Base-by-base conservation (phyloP, 2,797 vertebrate genomes). In the Tadarida brasiliensis region DNA sequence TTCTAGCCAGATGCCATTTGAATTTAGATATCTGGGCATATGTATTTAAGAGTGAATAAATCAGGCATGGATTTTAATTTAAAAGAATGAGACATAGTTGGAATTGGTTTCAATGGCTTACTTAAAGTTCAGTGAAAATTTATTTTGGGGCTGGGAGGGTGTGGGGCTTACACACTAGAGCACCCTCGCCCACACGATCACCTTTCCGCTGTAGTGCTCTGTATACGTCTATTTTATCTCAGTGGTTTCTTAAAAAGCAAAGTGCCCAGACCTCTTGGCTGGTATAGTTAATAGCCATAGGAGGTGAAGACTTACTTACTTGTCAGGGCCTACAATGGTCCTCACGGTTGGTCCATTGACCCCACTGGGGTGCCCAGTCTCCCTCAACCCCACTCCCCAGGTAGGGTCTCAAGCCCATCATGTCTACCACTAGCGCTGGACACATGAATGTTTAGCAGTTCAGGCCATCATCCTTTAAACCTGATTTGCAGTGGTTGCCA, bases 401-500 rank as follows among this genome's bases (percentile, higher is more conserved):
- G 11, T 7, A 28, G n/a, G 3, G 12, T 84, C 65, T 16, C 51
- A 39, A 84, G 28, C 1, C 35, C 33, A 57, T 7, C 15, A 44
- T 54, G 22, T 71, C 47, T 63, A 24, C 24, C 77, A 26, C 11
- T 16, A 28, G 49, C 85, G 26, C 19, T 67, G 30, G 26, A 35
- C 24, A 47, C 88, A 95, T 35, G 44, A 91, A 97, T 88, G 93
- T 92, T 97, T 96, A 97, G 91, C 92, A 96, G 47, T 82, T 77
- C 95, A 94, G 87, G 88, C 63, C 97, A 98, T 97, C 96, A 98
- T 98, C 97, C 94, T 97, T 96, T 97, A 95, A 97, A 97, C 71
- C 96, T 97, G 95, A 98, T 97, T 98, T 97, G 92, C 91, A 97
- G 83, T 93, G 97, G 97, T 98, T 98, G 97, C 98, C 98, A 98